Evolutionary conservation across 2,888 invertebrate species (phyloP).

Genomic region (Parapristionchus giblindavisi): DNA sequence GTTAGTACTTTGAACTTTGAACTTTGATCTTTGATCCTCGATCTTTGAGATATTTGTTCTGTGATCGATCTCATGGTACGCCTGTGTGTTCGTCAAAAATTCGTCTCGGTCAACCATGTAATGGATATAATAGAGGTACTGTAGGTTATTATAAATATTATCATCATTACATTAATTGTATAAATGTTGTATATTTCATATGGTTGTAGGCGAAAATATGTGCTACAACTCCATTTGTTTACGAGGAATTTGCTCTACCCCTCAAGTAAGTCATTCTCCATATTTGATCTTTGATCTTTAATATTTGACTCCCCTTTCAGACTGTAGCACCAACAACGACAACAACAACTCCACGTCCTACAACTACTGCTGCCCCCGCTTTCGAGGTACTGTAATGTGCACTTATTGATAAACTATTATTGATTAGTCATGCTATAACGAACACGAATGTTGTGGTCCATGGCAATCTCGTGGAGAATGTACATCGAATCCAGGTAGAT

Average conservation of each 20-base stretch:
- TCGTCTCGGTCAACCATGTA: constrained; percentile 1
- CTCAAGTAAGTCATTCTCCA: constrained; percentile 1
- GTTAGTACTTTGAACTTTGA: not conserved
- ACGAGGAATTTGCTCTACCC: not conserved
- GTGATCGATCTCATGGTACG: constrained; percentile 28
- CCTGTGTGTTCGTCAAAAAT: constrained; percentile 30
- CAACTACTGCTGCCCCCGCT: too few relatives aligned
- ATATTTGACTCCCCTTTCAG: too few relatives aligned
- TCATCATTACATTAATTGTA: not conserved
- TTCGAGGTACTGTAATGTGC: too few relatives aligned
- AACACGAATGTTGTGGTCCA: constrained; percentile 40
- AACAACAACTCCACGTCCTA: too few relatives aligned
- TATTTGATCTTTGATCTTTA: too few relatives aligned
- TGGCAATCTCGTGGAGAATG: constrained; percentile 36
- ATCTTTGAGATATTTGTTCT: constrained; percentile 25
- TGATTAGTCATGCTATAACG: constrained; percentile 38
- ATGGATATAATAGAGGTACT: constrained; percentile 7
- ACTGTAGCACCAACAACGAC: too few relatives aligned
- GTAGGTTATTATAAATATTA: not conserved
- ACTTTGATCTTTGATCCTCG: not conserved
- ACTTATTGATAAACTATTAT: too few relatives aligned
- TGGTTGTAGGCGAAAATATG: not conserved
- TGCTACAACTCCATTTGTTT: constrained; percentile 25
- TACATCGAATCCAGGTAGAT: not conserved
- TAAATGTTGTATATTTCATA: not conserved